These are phyloP conservation scores for Neodiprion fabricii DNA, from an alignment of 1,140 invertebrate genomes.

Conservation along the genomic window DNA sequence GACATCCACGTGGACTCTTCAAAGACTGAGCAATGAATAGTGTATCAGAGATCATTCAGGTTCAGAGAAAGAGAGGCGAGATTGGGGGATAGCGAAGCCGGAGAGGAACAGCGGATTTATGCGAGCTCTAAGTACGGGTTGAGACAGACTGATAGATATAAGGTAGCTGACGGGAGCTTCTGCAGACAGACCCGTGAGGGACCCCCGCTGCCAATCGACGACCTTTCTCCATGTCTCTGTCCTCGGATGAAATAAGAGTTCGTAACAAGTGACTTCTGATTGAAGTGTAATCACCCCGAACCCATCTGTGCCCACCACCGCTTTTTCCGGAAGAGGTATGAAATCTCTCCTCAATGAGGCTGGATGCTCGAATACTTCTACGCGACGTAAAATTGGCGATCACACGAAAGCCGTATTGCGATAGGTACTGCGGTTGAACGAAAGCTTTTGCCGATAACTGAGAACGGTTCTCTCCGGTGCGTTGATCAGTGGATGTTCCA, in stretches of 20 bases:
- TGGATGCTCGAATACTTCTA: neutral
- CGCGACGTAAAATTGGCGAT: neutral
- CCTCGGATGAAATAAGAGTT: conserved; percentile 2
- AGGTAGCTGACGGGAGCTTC: too few species aligned
- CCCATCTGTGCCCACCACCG: neutral
- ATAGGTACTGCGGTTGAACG: too few species aligned
- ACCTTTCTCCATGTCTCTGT: neutral
- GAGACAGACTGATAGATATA: neutral
- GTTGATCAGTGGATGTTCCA: neutral
- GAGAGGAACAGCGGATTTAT: neutral
- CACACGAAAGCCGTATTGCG: too few species aligned
- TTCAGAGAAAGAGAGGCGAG: neutral
- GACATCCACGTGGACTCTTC: neutral
- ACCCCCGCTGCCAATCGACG: neutral
- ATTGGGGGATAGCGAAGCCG: neutral
- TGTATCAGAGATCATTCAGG: conserved; percentile 2
- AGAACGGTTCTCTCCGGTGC: neutral
- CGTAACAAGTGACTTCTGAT: conserved; percentile 5
- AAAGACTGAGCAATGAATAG: conserved; percentile 5
- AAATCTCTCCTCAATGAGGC: neutral
- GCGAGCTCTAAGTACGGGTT: conserved; percentile 4
- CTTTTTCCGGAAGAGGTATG: neutral
- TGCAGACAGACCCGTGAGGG: neutral
- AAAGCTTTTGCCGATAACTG: too few species aligned
- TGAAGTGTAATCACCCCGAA: neutral